Evolutionary conservation across 1,140 invertebrate genomes (phyloP), one percentile per base, ranked within the genome.

Genomic region (Lordiphosa mommai): DNA sequence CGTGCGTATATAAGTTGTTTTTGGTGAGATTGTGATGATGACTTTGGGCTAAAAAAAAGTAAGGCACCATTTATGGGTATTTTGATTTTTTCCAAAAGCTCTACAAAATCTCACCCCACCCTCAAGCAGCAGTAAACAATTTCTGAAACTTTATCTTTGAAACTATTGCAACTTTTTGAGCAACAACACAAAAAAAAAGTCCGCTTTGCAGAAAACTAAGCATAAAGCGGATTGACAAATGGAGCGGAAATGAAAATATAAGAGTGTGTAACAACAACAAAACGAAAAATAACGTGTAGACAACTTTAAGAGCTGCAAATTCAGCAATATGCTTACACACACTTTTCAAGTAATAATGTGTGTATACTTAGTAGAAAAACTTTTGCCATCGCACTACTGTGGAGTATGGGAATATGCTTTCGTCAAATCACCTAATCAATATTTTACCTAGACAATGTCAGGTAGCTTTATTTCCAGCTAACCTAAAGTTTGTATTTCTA

Each of bases 171-270:
- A 27, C 23, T 27, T 27, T 27, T 7, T 7, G 5, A 27, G 23
- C 0, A 12, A 10, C 29, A 40, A 57, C 30, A 53, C n/a, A n/a
- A n/a, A n/a, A n/a, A 37, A 79, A 43, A 59, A 53, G 43, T 43
- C 48, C 36, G 64, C 44, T 55, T 43, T 40, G 34, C 5, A 9
- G 8, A 41, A 34, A 61, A 80, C 76, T 67, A 7, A 27, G 6
- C 23, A 65, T 58, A 66, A 61, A 67, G 57, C 51, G 37, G 66
- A 74, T 74, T 63, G 66, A 53, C 76, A 80, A 80, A 82, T 82
- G 76, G 55, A 76, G 61, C 53, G 61, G 55, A 80, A 82, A 73
- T 56, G 65, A 80, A 72, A 69, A 61, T 60, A 50, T 57, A 49
- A 47, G 43, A 41, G 61, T 52, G 57, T 55, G 30, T 16, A 27